Percentiles rank a stretch among this genome's conserved stretches.
Conservation (phyloP, 2,797 vertebrate genomes). For the Octomys mimax region DNA sequence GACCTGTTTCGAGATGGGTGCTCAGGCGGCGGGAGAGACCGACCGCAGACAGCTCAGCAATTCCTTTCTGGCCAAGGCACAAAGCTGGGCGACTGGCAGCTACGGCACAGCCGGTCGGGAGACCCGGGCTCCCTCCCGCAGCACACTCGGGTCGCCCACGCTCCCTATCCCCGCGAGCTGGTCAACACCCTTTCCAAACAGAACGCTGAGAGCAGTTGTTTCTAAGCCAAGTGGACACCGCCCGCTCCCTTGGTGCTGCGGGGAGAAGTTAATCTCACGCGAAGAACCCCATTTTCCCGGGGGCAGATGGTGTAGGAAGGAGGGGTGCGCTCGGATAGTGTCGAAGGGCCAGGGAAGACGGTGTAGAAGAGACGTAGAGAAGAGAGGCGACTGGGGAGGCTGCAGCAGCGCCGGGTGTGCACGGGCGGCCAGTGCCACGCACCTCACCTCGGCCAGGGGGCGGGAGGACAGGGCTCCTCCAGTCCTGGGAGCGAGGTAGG, state of each 20-base stretch:
- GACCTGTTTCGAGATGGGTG: background rate
- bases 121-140: background rate
- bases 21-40: background rate
- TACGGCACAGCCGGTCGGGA: constrained; percentile 38
- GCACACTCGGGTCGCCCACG: background rate
- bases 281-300: constrained; percentile 49
- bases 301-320: background rate
- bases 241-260: constrained; percentile 2
- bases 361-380: background rate
- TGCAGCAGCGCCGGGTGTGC: background rate
- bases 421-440: background rate
- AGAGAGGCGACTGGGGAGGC: constrained; percentile 55
- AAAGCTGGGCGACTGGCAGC: background rate
- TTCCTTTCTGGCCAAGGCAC: background rate
- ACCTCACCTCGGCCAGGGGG: background rate
- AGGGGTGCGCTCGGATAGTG: background rate
- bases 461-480: background rate
- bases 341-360: background rate
- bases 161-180: background rate
- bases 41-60: background rate
- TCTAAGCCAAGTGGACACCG: background rate
- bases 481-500: background rate
- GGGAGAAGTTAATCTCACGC: background rate
- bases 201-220: constrained; percentile 3
- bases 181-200: constrained; percentile 10